Percentiles rank a stretch among this genome's conserved stretches.
Conservation (phyloP, 2,797 vertebrate genomes). For the Garrulus glandarius region DNA sequence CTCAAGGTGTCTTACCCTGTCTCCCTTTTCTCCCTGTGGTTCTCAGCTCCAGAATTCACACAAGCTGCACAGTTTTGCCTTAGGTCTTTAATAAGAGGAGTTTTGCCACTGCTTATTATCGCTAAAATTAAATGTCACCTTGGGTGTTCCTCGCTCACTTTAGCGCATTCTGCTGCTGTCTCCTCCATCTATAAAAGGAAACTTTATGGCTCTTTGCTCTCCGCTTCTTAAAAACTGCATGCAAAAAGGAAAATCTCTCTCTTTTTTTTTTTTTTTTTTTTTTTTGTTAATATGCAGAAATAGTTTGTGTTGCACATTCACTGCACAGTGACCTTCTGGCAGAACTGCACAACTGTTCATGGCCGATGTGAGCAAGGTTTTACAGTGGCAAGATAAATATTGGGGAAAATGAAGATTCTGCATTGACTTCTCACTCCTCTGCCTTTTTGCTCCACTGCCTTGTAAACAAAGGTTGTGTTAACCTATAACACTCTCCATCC, state of each 20-base stretch:
- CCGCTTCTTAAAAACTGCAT: slow-evolving; percentile 13
- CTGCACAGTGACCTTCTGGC: neutral
- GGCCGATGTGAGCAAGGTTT: neutral
- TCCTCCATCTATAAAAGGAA: slow-evolving; percentile 52
- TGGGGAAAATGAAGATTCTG: neutral
- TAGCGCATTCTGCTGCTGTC: slow-evolving; percentile 21
- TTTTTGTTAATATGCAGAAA: neutral
- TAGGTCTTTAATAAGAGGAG: slow-evolving; percentile 45
- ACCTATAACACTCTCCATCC: neutral
- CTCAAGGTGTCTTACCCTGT: neutral
- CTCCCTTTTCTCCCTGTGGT: neutral
- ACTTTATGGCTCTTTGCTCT: slow-evolving; percentile 42
- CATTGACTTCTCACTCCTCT: neutral
- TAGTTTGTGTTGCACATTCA: neutral
- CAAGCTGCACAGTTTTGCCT: neutral
- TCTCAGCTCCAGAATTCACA: neutral
- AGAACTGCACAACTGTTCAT: neutral
- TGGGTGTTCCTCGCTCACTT: slow-evolving; percentile 61
- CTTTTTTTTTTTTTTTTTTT: neutral
- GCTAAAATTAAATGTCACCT: slow-evolving; percentile 67
- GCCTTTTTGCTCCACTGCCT: neutral
- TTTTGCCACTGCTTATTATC: slow-evolving; percentile 60
- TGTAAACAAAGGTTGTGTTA: neutral
- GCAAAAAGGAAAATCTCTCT: slow-evolving; percentile 1
- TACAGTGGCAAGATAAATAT: neutral